A percentile compares a stretch with the other conserved stretches of the same genome.
Evolutionary conservation across 64 coral and sea anemone species (phyloP).

Genomic region (Montipora sp.): DNA sequence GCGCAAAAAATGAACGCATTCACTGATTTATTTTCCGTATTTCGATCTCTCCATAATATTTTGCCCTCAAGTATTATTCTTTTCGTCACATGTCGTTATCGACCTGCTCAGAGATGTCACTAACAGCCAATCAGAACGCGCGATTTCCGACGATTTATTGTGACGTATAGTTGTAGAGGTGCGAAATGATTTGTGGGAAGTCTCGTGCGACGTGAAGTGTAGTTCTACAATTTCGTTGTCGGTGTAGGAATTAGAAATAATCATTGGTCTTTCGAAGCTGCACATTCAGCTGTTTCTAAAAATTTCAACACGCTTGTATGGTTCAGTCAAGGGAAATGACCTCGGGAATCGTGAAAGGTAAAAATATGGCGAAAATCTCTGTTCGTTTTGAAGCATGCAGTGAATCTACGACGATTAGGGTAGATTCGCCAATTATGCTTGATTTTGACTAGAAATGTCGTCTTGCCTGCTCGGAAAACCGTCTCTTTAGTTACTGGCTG

Average conservation of each 20-base stretch:
- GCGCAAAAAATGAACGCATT: background rate
- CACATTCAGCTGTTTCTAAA: constrained; percentile 57
- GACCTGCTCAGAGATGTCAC: background rate
- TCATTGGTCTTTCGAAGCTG: constrained; percentile 18
- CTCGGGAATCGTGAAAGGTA: constrained; percentile 71
- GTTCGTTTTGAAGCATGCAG: constrained; percentile 63
- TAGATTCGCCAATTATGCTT: background rate
- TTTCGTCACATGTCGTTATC: constrained; percentile 58
- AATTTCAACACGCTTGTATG: constrained; percentile 41
- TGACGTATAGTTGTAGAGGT: constrained; percentile 36
- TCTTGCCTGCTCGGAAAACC: background rate
- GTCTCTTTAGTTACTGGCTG: background rate
- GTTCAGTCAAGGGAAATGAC: constrained; percentile 57
- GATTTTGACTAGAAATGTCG: constrained; percentile 18
- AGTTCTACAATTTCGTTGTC: constrained; percentile 49
- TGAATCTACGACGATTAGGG: constrained; percentile 12
- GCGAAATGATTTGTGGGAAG: constrained; percentile 46
- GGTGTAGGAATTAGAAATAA: constrained; percentile 35
- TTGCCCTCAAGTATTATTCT: background rate
- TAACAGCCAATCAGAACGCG: constrained; percentile 31
- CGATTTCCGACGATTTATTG: background rate
- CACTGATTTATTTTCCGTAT: background rate
- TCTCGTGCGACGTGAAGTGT: constrained; percentile 14
- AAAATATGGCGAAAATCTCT: background rate
- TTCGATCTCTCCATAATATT: background rate